A percentile compares a stretch with the other conserved stretches of the same genome.
These are phyloP conservation scores for Miniopterus natalensis DNA, from an alignment of 2,113 vertebrate species.

Conservation along the genomic window DNA sequence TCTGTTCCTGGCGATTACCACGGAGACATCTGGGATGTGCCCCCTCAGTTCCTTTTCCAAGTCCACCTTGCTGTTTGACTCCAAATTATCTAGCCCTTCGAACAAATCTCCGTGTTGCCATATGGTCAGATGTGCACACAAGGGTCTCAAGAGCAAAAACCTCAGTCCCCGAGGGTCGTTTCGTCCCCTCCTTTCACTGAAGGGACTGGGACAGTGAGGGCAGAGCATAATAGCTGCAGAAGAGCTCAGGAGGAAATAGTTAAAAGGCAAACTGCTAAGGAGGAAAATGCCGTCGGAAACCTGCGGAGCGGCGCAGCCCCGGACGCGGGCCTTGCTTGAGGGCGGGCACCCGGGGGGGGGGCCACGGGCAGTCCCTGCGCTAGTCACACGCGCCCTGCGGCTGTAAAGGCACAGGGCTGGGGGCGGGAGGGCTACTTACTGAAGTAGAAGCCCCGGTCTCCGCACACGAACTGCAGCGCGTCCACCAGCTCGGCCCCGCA, in stretches of 20 bases:
- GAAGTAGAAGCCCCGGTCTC: conserved; percentile 99
- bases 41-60: not conserved
- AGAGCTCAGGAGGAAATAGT: conserved; percentile 59
- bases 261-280: conserved; percentile 67
- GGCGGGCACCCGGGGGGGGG: too few species aligned
- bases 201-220: not conserved
- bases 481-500: conserved; percentile 99
- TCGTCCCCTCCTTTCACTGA: conserved; percentile 20
- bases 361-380: not conserved
- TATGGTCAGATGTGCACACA: not conserved
- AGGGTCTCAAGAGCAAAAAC: not conserved
- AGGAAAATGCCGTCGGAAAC: conserved; percentile 67
- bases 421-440: conserved; percentile 95
- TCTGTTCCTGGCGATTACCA: not conserved
- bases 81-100: not conserved
- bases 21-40: not conserved
- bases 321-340: too few species aligned
- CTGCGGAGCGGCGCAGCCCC: not conserved
- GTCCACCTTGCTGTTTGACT: not conserved
- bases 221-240: not conserved
- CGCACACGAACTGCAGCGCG: conserved; percentile 99
- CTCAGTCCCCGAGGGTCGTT: not conserved
- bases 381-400: conserved; percentile 44
- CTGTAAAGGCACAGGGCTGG: conserved; percentile 80
- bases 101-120: not conserved